A percentile compares a stretch with the other conserved stretches of the same genome.
These are phyloP conservation scores for Hemaris fuciformis DNA, from an alignment of 2,888 invertebrate genomes.

Conservation along the genomic window DNA sequence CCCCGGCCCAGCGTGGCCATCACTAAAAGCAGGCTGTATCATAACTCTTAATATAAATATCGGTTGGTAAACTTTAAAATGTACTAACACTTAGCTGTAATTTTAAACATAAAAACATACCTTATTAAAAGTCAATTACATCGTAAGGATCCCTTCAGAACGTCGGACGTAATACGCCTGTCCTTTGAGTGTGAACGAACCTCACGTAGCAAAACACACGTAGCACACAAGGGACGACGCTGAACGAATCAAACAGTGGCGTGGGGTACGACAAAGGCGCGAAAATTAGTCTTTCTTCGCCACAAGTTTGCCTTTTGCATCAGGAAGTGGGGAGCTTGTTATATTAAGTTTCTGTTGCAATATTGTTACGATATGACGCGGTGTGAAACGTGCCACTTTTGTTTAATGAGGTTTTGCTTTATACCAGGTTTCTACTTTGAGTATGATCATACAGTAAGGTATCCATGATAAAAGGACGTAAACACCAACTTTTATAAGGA, in stretches of 20 bases:
- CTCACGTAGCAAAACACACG: conserved; percentile 3
- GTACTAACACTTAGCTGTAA: no score
- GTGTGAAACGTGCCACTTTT: not conserved
- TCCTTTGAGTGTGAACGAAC: not conserved
- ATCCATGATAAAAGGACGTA: no score
- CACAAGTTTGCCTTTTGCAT: conserved; percentile 43
- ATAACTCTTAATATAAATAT: no score
- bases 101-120: no score
- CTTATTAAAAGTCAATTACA: no score
- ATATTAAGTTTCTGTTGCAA: conserved; percentile 2
- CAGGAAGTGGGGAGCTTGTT: conserved; percentile 1
- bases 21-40: no score
- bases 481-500: no score
- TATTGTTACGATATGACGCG: not conserved
- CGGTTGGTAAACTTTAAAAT: no score
- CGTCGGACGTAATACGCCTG: not conserved
- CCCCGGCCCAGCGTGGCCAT: no score
- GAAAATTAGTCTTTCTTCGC: conserved; percentile 37
- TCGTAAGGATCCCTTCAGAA: not conserved
- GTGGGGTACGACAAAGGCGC: conserved; percentile 40
- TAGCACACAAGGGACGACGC: conserved; percentile 14
- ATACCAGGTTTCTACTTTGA: not conserved
- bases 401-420: not conserved
- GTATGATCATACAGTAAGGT: no score
- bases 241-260: conserved; percentile 36